Evolutionary conservation across 2,113 vertebrate genomes (phyloP).

Genomic region (Dasyprocta punctata): DNA sequence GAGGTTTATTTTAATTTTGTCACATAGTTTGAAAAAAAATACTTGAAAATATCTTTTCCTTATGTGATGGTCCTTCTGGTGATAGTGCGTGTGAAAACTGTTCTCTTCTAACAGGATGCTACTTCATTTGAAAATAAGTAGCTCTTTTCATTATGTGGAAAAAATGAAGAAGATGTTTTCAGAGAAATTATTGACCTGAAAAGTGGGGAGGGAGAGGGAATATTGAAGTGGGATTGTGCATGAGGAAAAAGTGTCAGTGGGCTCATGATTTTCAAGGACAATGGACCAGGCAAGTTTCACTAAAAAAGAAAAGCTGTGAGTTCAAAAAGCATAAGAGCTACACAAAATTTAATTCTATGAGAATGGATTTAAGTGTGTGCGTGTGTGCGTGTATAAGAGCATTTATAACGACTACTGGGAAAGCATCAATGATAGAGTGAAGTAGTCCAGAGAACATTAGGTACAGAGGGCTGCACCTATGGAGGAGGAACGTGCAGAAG

Average conservation of each 20-base stretch:
- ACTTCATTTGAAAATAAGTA: constrained; percentile 30
- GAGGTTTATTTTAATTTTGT: constrained; percentile 41
- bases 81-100: background rate
- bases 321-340: background rate
- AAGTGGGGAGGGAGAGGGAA: background rate
- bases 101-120: constrained; percentile 16
- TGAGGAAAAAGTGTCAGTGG: background rate
- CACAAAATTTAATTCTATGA: background rate
- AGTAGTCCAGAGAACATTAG: background rate
- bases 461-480: no score
- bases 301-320: background rate
- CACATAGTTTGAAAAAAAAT: background rate
- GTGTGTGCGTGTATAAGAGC: background rate
- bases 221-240: background rate
- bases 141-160: background rate
- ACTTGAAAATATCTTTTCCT: background rate
- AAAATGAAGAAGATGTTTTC: constrained; percentile 19
- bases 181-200: constrained; percentile 29
- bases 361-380: background rate
- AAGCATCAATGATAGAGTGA: background rate
- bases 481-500: background rate
- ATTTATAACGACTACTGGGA: background rate
- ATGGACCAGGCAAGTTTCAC: background rate
- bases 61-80: background rate
- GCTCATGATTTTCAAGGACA: background rate